These are phyloP conservation scores for Manduca sexta DNA, from an alignment of 1,140 invertebrate genomes.

Conservation along the genomic window DNA sequence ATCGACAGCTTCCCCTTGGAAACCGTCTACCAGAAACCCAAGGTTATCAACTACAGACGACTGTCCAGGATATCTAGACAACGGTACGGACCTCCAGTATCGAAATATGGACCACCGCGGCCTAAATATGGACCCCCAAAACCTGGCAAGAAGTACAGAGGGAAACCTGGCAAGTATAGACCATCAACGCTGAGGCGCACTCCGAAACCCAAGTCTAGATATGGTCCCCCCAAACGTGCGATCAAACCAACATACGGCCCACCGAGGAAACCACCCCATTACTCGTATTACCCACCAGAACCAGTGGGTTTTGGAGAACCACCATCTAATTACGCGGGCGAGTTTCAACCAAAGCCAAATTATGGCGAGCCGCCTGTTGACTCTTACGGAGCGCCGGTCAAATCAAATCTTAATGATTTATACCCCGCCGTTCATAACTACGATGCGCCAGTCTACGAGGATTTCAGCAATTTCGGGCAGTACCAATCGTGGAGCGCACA, in stretches of 20 bases:
- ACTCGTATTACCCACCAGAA: slow-evolving; percentile 20
- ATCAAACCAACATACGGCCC: slow-evolving; percentile 25
- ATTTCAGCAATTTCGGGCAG: slow-evolving; percentile 6
- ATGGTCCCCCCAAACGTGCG: slow-evolving; percentile 26
- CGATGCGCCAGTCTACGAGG: neutral
- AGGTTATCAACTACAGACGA: slow-evolving; percentile 40
- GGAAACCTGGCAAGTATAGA: slow-evolving; percentile 29
- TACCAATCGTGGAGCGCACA: slow-evolving; percentile 25
- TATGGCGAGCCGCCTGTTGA: slow-evolving; percentile 43
- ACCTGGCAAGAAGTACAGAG: slow-evolving; percentile 23
- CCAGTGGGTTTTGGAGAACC: slow-evolving; percentile 46
- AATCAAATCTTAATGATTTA: slow-evolving; percentile 11
- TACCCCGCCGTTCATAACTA: slow-evolving; percentile 17
- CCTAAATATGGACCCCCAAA: slow-evolving; percentile 18
- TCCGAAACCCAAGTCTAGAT: slow-evolving; percentile 34
- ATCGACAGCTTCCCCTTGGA: slow-evolving; percentile 39
- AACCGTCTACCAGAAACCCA: slow-evolving; percentile 35
- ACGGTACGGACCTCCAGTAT: slow-evolving; percentile 30
- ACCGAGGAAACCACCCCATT: slow-evolving; percentile 30
- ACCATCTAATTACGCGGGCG: slow-evolving; percentile 25
- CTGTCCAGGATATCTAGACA: slow-evolving; percentile 42
- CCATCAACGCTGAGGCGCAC: slow-evolving; percentile 25
- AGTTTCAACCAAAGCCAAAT: slow-evolving; percentile 16
- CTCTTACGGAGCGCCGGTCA: slow-evolving; percentile 33
- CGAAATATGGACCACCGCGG: slow-evolving; percentile 30